Evolutionary conservation across 2,113 vertebrate species (phyloP).

Genomic region (Ptilorrhoa leucosticta): DNA sequence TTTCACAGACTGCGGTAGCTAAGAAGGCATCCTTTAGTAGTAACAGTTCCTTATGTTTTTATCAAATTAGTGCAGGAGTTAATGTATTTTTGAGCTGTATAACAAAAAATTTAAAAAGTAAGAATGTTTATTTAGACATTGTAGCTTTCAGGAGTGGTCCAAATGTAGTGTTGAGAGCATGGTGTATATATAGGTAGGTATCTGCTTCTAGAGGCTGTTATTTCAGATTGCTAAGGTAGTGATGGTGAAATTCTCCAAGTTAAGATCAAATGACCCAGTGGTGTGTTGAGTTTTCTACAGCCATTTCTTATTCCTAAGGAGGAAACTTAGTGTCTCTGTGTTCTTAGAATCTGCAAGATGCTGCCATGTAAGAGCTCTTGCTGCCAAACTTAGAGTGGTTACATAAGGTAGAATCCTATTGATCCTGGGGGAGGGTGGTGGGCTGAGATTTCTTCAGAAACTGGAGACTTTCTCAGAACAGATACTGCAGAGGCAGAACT

Average conservation of each 20-base stretch:
- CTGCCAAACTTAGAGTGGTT: not conserved
- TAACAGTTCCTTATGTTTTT: not conserved
- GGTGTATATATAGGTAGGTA: fast-evolving
- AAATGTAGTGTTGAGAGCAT: not conserved
- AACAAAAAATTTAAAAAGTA: not conserved
- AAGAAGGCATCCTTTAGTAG: not conserved
- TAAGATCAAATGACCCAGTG: not conserved
- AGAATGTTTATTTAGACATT: not conserved
- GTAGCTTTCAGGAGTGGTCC: not conserved
- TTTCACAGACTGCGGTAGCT: not conserved
- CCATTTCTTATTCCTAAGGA: not conserved
- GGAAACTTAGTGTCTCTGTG: not conserved
- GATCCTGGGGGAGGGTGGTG: not conserved
- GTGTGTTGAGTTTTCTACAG: not conserved
- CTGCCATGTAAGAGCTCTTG: not conserved
- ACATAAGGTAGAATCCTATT: not conserved
- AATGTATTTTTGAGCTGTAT: not conserved
- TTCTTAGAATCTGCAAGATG: not conserved
- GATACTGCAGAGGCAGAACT: not conserved
- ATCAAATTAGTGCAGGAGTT: not conserved
- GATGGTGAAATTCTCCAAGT: not conserved
- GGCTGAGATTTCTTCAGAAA: not conserved
- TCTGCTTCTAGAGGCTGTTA: not conserved
- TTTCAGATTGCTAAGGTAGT: not conserved
- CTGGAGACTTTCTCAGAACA: not conserved